phyloP scores from a whole-genome alignment of 30 jellyfish, hydroid and myxozoan genomes.

The Cassiopea andromeda region DNA sequence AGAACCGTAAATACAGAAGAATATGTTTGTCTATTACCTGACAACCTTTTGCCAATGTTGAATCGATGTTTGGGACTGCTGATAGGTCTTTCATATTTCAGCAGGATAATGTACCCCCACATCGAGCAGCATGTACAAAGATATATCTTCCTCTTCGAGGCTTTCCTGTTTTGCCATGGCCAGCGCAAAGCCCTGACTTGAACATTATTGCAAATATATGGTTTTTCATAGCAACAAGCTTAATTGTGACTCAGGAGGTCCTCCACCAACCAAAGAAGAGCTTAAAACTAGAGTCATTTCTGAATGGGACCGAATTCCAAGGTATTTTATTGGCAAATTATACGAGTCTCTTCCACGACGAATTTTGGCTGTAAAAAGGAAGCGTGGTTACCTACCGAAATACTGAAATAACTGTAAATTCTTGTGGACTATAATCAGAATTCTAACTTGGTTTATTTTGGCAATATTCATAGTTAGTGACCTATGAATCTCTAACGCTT shows the following conservation, averaged over 20 bases:
- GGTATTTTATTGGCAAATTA: not conserved
- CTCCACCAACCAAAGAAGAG: not conserved
- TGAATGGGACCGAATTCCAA: constrained; percentile 24
- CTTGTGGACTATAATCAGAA: not conserved
- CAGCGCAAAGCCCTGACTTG: constrained; percentile 54
- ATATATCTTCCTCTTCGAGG: not conserved
- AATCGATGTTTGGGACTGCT: constrained; percentile 6
- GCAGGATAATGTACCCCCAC: constrained; percentile 50
- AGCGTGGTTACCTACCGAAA: constrained; percentile 43
- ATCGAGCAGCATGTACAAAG: not conserved
- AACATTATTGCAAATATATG: constrained; percentile 25
- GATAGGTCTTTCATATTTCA: constrained; percentile 37
- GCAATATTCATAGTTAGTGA: not conserved
- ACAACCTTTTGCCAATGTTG: constrained; percentile 8
- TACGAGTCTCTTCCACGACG: constrained; percentile 43
- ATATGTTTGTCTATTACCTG: not conserved
- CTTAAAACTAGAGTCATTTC: not conserved
- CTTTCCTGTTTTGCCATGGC: constrained; percentile 19
- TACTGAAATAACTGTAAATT: constrained; percentile 9
- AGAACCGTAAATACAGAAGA: not conserved
- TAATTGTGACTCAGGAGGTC: not conserved
- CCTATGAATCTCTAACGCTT: no score
- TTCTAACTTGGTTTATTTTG: not conserved
- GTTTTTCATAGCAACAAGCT: constrained; percentile 5
- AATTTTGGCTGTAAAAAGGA: not conserved